These are phyloP conservation scores for Caradrina clavipalpis DNA, from an alignment of 2,888 invertebrate species.

Conservation along the genomic window DNA sequence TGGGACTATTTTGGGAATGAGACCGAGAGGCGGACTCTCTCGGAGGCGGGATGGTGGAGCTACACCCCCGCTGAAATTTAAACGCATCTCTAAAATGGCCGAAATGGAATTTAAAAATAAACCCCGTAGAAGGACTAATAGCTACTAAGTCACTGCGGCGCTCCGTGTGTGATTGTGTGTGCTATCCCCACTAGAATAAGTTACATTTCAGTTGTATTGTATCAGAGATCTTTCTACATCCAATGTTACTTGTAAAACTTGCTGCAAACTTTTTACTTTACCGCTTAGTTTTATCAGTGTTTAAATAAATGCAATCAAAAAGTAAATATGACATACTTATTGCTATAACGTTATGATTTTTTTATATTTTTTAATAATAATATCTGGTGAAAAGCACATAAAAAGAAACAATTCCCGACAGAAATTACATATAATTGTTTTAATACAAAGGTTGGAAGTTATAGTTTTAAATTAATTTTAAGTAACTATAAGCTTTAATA, in stretches of 20 bases:
- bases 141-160: neutral
- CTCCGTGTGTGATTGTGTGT: neutral
- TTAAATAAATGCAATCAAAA: neutral
- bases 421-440: neutral
- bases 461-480: neutral
- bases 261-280: neutral
- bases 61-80: slow-evolving; percentile 72
- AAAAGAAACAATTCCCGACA: neutral
- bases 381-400: neutral
- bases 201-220: slow-evolving; percentile 19
- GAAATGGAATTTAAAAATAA: slow-evolving; percentile 68
- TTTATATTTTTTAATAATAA: neutral
- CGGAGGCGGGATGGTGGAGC: slow-evolving; percentile 76
- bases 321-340: neutral
- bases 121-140: slow-evolving; percentile 19
- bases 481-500: neutral
- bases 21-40: slow-evolving; percentile 80
- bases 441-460: neutral
- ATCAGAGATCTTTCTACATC: neutral
- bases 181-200: slow-evolving; percentile 6
- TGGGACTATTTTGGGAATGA: slow-evolving; percentile 80
- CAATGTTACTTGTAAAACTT: neutral
- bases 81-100: slow-evolving; percentile 71
- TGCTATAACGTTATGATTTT: neutral
- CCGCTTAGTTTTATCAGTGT: neutral